Evolutionary conservation across 1,140 invertebrate species (phyloP), one percentile per base, ranked within the genome.

Genomic region (Chionoecetes opilio): DNA sequence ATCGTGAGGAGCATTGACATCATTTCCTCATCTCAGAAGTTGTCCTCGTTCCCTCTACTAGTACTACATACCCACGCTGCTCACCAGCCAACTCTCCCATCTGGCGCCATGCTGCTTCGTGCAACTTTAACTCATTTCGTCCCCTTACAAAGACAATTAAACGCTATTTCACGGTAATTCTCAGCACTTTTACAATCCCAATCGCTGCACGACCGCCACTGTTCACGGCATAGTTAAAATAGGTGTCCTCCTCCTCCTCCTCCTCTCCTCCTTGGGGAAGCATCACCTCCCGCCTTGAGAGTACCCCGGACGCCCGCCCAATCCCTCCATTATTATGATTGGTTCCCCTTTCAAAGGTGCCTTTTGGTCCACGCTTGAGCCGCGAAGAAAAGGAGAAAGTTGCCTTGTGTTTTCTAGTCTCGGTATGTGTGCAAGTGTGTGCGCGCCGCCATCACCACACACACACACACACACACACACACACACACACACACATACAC

Each of bases 401-500:
- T 2, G 26, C 84, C 29, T 6, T 2, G 84, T 41, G 84, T 37
- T 32, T 29, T 31, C 84, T 63, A 26, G 9, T 63, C 53, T 63
- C 26, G 8, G 53, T 63, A 14, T 63, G 53, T 41, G 53, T 21
- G 53, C 26, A 21, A 63, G 53, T 21, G 26, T 26, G 53, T 6
- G 53, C 21, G 2, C 53, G 5, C 17, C 17, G 14, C 84, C 21
- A 17, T n/a, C 84, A 31, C 32, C 29, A 34, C 84, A 86, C 84
- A 86, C 84, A 86, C 84, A 86, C 84, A 86, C 84, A 86, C 84
- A 86, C 84, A 86, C 84, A 86, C 84, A 86, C 84, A 86, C 84
- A 86, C 35, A 86, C 84, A 86, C 31, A 86, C 14, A 86, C 31
- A 14, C 31, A 32, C 35, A 32, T 3, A 14, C 84, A 32, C 82